phyloP scores from a whole-genome alignment of 2,113 vertebrate species.

The Laterallus jamaicensis region DNA sequence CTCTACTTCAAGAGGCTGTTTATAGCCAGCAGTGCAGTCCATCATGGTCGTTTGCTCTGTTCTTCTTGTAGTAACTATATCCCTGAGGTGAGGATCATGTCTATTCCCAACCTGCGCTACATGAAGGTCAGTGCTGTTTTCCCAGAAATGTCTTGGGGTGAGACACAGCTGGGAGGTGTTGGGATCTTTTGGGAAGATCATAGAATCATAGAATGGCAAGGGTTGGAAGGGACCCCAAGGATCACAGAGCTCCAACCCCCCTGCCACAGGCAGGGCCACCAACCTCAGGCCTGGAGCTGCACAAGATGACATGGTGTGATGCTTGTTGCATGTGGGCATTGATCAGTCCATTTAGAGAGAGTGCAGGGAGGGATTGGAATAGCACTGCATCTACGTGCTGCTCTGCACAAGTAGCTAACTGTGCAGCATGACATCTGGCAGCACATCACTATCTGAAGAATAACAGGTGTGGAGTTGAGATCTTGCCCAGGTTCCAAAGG shows the following conservation, averaged over 20 bases:
- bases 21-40: background rate
- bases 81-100: slow-evolving; percentile 99
- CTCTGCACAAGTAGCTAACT: background rate
- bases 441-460: background rate
- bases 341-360: accelerated
- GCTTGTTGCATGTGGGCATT: background rate
- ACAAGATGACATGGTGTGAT: background rate
- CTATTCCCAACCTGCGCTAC: slow-evolving; percentile 95
- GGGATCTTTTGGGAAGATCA: background rate
- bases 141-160: background rate
- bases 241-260: no score
- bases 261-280: no score
- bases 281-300: no score
- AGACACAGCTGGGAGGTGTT: background rate
- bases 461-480: background rate
- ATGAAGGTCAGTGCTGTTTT: slow-evolving; percentile 86
- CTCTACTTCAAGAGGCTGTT: background rate
- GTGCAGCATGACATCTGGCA: background rate
- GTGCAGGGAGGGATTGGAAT: background rate
- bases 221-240: no score
- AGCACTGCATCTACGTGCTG: background rate
- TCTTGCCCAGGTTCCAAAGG: background rate
- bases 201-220: no score
- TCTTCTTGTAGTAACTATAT: slow-evolving; percentile 88
- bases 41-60: background rate